A percentile compares a stretch with the other conserved stretches of the same genome.
Evolutionary conservation across 2,888 invertebrate species (phyloP).

Genomic region (Saturnia pavonia): DNA sequence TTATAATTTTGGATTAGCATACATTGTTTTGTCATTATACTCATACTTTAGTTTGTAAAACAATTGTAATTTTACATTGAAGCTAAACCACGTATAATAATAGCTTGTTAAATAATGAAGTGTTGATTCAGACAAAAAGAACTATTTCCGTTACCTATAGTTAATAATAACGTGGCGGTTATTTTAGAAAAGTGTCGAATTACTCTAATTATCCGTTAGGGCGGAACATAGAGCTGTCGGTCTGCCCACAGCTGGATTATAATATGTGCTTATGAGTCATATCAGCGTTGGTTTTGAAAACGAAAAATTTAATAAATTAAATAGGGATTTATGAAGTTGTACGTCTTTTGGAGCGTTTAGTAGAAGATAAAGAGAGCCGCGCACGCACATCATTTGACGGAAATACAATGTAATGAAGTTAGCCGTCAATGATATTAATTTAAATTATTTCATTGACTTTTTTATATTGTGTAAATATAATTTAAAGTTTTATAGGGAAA

Average conservation of each 20-base stretch:
- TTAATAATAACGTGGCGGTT: conserved; percentile 7
- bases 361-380: too few relatives aligned
- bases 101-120: background rate
- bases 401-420: too few relatives aligned
- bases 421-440: too few relatives aligned
- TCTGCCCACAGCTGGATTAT: background rate
- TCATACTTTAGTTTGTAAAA: too few relatives aligned
- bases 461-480: too few relatives aligned
- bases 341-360: background rate
- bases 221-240: conserved; percentile 40
- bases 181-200: conserved; percentile 46
- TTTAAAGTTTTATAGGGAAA: too few relatives aligned
- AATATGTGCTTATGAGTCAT: background rate
- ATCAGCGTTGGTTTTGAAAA: background rate
- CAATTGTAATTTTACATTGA: background rate
- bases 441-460: too few relatives aligned
- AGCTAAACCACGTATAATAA: background rate
- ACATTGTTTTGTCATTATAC: too few relatives aligned
- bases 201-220: conserved; percentile 52
- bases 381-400: too few relatives aligned
- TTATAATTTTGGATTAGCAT: too few relatives aligned
- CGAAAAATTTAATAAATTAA: background rate
- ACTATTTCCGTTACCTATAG: background rate
- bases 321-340: background rate
- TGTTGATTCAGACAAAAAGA: background rate